Percentiles rank a stretch among this genome's conserved stretches.
Conservation (phyloP, 2,797 vertebrate species). For the Nannoperca australis region DNA sequence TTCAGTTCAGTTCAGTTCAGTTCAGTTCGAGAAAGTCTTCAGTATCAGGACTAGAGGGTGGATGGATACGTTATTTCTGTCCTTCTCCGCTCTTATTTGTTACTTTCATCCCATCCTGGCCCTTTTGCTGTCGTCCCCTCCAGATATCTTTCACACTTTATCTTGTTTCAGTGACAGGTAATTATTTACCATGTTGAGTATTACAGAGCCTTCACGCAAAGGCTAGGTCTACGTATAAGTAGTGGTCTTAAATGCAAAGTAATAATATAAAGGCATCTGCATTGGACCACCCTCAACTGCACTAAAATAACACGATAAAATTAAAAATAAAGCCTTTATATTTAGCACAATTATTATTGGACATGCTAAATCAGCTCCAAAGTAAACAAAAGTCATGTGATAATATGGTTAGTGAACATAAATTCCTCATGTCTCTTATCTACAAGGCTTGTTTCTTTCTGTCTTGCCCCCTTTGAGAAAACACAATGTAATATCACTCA, state of each 20-base stretch:
- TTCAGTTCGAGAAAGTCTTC: neutral
- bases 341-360: neutral
- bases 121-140: neutral
- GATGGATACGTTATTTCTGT: neutral
- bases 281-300: neutral
- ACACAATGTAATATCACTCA: neutral
- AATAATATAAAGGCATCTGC: neutral
- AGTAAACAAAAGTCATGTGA: constrained; percentile 13
- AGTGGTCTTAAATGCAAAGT: neutral
- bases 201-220: neutral
- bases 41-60: neutral
- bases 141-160: neutral
- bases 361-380: neutral
- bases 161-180: neutral
- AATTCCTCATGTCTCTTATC: neutral
- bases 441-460: neutral
- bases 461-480: constrained; percentile 3
- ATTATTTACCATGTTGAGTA: neutral
- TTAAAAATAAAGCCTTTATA: neutral
- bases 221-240: neutral
- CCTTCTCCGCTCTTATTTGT: neutral
- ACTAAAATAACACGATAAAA: neutral
- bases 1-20: neutral
- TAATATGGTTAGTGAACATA: neutral
- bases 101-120: constrained; percentile 1